These are phyloP conservation scores for Zoanthus gigantus DNA, from an alignment of 92 coral and sea anemone species.

Conservation along the genomic window DNA sequence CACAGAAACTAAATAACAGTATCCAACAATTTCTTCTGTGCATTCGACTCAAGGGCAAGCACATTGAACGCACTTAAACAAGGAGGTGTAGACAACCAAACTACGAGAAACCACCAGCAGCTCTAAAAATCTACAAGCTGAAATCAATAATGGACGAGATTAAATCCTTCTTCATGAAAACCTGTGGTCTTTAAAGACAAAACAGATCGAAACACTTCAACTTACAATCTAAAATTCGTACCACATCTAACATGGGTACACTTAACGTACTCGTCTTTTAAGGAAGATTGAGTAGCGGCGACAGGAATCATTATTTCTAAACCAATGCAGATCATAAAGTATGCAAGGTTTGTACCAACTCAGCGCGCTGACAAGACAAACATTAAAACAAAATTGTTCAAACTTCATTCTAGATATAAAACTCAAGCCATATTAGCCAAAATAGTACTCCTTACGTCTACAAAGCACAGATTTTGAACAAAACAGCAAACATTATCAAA, in stretches of 20 bases:
- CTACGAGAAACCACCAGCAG: conserved; percentile 55
- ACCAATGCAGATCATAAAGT: conserved; percentile 8
- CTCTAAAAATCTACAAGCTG: conserved; percentile 46
- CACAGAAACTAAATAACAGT: conserved; percentile 19
- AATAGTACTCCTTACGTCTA: conserved; percentile 7
- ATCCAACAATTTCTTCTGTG: conserved; percentile 20
- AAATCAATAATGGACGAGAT: conserved; percentile 52
- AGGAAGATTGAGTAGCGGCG: not conserved
- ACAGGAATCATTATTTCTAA: not conserved
- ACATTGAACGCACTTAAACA: conserved; percentile 7
- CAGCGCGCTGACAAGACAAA: conserved; percentile 39
- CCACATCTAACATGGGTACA: conserved; percentile 6
- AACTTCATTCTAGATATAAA: not conserved
- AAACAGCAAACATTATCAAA: conserved; percentile 6
- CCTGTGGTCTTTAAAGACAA: conserved; percentile 47
- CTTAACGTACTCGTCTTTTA: not conserved
- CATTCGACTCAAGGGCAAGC: conserved; percentile 31
- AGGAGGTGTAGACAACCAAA: conserved; percentile 32
- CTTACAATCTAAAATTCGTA: not conserved
- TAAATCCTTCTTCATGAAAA: conserved; percentile 55
- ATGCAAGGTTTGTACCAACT: conserved; percentile 8
- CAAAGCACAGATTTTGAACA: conserved; percentile 9
- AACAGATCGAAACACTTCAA: conserved; percentile 30
- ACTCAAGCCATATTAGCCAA: conserved; percentile 39
- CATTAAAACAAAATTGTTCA: conserved; percentile 17